These are phyloP conservation scores for Amiota minor DNA, from an alignment of 2,888 invertebrate species.

Conservation along the genomic window DNA sequence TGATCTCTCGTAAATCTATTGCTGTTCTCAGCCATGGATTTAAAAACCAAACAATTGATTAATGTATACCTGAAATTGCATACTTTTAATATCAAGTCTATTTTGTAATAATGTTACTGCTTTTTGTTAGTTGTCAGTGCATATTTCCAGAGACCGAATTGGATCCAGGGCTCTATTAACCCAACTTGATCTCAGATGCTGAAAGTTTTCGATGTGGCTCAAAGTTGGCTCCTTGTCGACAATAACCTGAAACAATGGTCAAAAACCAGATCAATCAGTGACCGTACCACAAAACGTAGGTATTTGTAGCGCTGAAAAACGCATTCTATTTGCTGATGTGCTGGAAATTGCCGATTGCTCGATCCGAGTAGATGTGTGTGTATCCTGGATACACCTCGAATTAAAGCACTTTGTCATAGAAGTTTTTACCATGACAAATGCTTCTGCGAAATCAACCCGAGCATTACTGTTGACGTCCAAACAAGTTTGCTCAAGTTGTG, in stretches of 20 bases:
- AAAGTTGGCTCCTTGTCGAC: background rate
- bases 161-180: no score
- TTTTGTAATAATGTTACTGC: no score
- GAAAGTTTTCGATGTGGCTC: background rate
- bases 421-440: background rate
- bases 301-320: background rate
- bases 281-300: background rate
- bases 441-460: background rate
- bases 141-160: no score
- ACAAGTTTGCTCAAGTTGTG: background rate
- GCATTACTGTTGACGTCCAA: background rate
- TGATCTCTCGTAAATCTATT: no score
- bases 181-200: background rate
- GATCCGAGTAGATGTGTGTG: background rate
- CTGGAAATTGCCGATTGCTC: background rate
- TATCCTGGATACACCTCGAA: background rate
- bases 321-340: background rate
- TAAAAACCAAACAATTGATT: no score
- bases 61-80: no score
- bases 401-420: background rate
- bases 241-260: background rate
- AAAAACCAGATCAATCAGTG: background rate
- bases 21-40: no score
- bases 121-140: no score
- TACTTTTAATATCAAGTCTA: no score